phyloP scores from a whole-genome alignment of 2,113 vertebrate species.

The Lasiurus borealis region DNA sequence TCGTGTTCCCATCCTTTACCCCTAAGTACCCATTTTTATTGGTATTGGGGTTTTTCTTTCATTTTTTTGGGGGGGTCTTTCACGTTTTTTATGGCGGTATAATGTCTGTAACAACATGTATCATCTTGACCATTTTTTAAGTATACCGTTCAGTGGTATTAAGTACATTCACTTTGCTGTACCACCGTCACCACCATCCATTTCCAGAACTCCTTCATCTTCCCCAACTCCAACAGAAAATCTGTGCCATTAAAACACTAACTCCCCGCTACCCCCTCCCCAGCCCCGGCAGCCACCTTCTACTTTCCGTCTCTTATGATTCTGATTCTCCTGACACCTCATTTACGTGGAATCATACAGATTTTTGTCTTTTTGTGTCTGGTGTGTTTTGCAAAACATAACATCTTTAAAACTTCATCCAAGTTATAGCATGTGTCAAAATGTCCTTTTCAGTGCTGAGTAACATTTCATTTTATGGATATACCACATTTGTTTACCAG shows the following conservation, averaged over 20 bases:
- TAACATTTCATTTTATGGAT: not conserved
- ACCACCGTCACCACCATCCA: fast-evolving
- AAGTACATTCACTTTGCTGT: fast-evolving
- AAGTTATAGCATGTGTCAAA: fast-evolving
- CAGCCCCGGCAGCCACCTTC: not conserved
- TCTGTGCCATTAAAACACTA: not conserved
- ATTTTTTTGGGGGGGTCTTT: not conserved
- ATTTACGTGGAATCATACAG: fast-evolving
- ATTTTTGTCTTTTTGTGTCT: not conserved
- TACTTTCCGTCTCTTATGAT: not conserved
- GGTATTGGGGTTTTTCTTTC: not conserved
- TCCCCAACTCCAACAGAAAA: not conserved
- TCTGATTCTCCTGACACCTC: too few relatives aligned
- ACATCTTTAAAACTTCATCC: not conserved
- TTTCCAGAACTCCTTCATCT: not conserved
- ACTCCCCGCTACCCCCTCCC: fast-evolving
- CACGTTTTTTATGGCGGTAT: not conserved
- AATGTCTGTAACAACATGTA: too few relatives aligned
- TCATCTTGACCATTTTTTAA: not conserved
- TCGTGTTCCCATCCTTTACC: not conserved
- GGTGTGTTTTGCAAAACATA: not conserved
- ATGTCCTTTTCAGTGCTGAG: not conserved
- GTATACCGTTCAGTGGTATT: not conserved
- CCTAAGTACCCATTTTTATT: not conserved
- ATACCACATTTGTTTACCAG: not conserved